Base-by-base conservation (phyloP, 2,797 vertebrate species). In the Gobio occitaniae region DNA sequence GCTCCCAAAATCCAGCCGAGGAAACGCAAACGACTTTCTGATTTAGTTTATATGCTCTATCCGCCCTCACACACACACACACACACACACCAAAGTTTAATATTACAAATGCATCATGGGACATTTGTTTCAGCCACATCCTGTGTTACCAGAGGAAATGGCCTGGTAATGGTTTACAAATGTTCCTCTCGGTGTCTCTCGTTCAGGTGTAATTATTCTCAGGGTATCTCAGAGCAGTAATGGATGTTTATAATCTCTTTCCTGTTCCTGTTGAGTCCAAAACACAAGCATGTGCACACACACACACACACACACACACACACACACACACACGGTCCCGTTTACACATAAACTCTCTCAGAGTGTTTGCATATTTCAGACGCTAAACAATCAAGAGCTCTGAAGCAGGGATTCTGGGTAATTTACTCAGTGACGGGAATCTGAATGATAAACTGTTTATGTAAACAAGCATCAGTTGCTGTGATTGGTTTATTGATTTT, bases 181-280 rank as follows among this genome's bases (percentile, higher is more conserved):
- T 94, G 93, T 92, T 86, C 36, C 75, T 77, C 54, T 87, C 72
- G 76, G 78, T 25, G 19, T 74, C 52, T 92, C 93, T 93, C 91
- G 93, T 90, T 96, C 95, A 95, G 95, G 94, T 96, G 86, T 94
- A 95, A 96, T 96, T 96, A 95, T 94, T 93, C 93, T 93, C 95
- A 50, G 75, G 38, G 38, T 36, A 94, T 92, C 93, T 93, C 90
- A 93, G 91, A 91, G 91, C 88, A 93, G 92, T 94, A 95, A 94
- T 91, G 93, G 92, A 92, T 93, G 93, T 93, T 95, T 92, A 91
- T 71, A 74, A 90, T 94, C 86, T 93, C 90, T 91, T 93, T 93
- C 80, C 91, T 90, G 88, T 92, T 80, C 90, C 89, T 90, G 89
- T 89, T 91, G 91, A 82, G 84, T 86, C 80, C 80, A 41, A 70